Base-by-base conservation (phyloP, 2,888 invertebrate species). In the Gymnoscelis rufifasciata region DNA sequence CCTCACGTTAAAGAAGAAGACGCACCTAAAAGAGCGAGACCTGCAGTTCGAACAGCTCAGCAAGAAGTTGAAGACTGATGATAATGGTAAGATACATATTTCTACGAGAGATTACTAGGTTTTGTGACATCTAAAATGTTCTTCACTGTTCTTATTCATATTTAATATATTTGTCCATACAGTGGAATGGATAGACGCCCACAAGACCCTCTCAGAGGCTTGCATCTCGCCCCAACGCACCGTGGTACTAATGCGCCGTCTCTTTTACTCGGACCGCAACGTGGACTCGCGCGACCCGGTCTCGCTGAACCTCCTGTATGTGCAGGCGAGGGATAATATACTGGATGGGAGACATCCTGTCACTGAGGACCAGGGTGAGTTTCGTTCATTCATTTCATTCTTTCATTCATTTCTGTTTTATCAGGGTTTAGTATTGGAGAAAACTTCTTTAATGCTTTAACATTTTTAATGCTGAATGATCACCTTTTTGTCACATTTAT, bases 231-330 rank as follows among this genome's bases (percentile, higher is more conserved):
- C 97, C 63, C 91, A 92, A 19, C 96, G 97, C 78, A 97, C 97
- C 0, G 92, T 99, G 19, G 88, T 99, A 36, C 90, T 99, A 56
- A 90, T 97, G 60, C 89, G 99, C 55, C 96, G 98, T 68, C 97
- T 96, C 77, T 99, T 98, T 92, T 99, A 97, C 89, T 97, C 98
- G 0, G 99, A 99, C 88, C 95, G 97, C 65, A 99, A 99, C 80
- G 97, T 99, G 62, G 99, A 99, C 87, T 92, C 94, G 1, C 90
- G 98, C 37, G 99, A 99, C 84, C 99, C 99, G 0, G 95, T 97
- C 7, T 99, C 99, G 78, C 89, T 99, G 54, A 98, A 98, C 81
- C 89, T 99, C 65, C 91, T 99, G 24, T 99, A 98, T 79, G 97
- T 98, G 12, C 99, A 99, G 90, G 97, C 98, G 11, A 90, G 98